Evolutionary conservation across 2,113 vertebrate species (phyloP).

Genomic region (Clupea harengus): DNA sequence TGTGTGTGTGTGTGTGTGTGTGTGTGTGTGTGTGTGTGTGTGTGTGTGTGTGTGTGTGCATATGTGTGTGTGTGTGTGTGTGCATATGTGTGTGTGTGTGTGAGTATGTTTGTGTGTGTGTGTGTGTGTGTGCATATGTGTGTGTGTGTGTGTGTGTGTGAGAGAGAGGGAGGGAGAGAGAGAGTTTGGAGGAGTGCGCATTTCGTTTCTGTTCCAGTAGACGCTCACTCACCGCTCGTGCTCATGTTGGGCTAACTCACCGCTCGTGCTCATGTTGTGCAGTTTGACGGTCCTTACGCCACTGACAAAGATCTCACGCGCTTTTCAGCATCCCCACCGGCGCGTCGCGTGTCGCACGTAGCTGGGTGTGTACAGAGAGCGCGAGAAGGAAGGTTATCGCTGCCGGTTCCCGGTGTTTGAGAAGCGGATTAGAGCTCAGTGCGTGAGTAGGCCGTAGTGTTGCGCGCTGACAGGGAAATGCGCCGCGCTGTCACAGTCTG

Average conservation of each 20-base stretch:
- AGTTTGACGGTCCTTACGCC: no score
- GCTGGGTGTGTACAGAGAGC: no score
- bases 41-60: no score
- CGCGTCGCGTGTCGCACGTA: no score
- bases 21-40: no score
- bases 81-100: no score
- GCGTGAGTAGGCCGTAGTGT: background rate
- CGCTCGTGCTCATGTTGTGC: background rate
- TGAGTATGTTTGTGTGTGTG: no score
- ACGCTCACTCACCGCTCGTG: background rate
- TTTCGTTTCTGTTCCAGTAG: background rate
- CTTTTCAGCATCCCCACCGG: background rate
- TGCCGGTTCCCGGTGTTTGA: background rate
- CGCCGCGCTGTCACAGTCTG: no score
- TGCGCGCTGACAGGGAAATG: background rate
- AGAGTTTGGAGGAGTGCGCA: conserved; percentile 2
- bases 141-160: background rate
- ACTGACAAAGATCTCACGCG: background rate
- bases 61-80: background rate
- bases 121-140: background rate
- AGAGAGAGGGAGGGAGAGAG: conserved; percentile 22
- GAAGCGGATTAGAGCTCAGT: background rate
- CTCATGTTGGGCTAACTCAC: background rate
- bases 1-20: no score
- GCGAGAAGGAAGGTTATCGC: no score